Percentiles rank a stretch among this genome's conserved stretches.
Conservation (phyloP, 2,113 vertebrate species). For the Circaetus gallicus region DNA sequence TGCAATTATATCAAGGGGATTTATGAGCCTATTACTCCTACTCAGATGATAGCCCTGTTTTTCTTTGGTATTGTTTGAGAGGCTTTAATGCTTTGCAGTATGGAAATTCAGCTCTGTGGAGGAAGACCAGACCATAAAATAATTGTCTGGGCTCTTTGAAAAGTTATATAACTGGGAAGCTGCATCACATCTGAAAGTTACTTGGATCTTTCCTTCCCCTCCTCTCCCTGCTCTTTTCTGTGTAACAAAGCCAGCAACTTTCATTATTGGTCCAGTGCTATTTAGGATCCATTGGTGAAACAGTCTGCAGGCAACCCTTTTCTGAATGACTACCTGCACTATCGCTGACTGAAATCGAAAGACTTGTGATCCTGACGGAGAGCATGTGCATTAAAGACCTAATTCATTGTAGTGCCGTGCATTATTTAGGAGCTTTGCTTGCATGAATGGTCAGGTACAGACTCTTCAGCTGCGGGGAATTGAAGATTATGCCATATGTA, state of each 20-base stretch:
- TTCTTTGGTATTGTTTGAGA: neutral
- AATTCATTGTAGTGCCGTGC: neutral
- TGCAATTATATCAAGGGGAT: neutral
- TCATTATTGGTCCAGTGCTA: neutral
- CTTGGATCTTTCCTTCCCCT: neutral
- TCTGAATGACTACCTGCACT: neutral
- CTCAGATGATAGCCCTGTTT: neutral
- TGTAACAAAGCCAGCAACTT: neutral
- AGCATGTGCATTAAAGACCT: neutral
- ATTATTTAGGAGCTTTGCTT: neutral
- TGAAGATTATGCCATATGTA: neutral
- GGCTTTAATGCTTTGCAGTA: neutral
- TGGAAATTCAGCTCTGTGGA: neutral
- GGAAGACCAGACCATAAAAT: neutral
- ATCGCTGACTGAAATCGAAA: neutral
- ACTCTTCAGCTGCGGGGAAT: neutral
- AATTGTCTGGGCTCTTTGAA: neutral
- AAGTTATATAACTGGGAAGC: neutral
- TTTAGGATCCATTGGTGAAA: neutral
- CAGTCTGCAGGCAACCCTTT: neutral
- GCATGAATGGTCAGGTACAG: neutral
- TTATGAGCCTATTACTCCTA: neutral
- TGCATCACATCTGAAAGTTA: neutral
- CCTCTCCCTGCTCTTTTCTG: neutral
- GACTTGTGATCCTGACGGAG: neutral